Conservation (phyloP, 92 coral and sea anemone species). For the Porites rus region DNA sequence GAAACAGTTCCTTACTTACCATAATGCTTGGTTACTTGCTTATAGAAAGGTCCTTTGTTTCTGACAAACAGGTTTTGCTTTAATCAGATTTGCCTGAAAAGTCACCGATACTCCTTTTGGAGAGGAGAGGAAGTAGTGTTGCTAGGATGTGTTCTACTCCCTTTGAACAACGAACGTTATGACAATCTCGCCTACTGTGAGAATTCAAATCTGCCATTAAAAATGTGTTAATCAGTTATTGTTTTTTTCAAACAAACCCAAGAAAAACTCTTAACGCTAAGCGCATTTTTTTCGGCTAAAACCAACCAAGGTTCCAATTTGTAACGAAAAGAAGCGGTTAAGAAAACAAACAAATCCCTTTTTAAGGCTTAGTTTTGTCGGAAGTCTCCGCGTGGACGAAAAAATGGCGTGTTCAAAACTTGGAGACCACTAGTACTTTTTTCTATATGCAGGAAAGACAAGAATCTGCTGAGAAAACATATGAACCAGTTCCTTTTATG, state of each 20-base stretch:
- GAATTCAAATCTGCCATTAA: background rate
- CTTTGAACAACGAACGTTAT: too few relatives aligned
- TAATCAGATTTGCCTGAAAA: too few relatives aligned
- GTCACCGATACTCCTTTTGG: too few relatives aligned
- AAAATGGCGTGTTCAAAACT: background rate
- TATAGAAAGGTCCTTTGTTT: too few relatives aligned
- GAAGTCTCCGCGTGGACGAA: background rate
- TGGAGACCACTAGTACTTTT: too few relatives aligned
- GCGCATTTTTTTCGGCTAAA: background rate
- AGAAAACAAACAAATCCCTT: constrained; percentile 33
- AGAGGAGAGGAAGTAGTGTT: too few relatives aligned
- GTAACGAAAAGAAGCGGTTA: constrained; percentile 33
- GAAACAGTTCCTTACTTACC: too few relatives aligned
- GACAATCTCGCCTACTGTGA: too few relatives aligned
- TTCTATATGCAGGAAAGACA: background rate
- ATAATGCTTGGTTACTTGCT: too few relatives aligned
- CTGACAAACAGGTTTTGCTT: too few relatives aligned
- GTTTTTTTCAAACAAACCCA: constrained; percentile 13
- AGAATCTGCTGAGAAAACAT: background rate
- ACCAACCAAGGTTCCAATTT: constrained; percentile 26
- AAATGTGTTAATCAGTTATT: constrained; percentile 39
- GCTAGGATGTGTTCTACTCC: too few relatives aligned
- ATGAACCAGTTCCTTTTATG: background rate
- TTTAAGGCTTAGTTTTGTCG: background rate
- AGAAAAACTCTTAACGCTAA: constrained; percentile 11